phyloP scores from a whole-genome alignment of 1,140 invertebrate species.

The Brachionus angularis region DNA sequence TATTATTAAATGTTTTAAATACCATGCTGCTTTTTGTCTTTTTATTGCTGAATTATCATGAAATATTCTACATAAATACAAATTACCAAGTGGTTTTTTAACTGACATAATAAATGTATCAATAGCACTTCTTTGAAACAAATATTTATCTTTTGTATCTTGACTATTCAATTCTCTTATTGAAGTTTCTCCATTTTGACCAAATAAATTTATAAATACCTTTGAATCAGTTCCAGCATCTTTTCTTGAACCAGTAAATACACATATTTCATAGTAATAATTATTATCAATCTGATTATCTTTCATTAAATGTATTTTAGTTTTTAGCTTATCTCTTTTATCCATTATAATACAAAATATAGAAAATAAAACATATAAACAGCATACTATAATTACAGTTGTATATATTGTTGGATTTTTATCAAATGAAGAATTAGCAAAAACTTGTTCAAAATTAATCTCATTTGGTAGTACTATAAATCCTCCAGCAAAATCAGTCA shows the following conservation, averaged over 20 bases:
- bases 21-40: conserved; percentile 61
- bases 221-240: conserved; percentile 51
- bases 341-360: conserved; percentile 58
- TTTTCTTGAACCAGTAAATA: conserved; percentile 60
- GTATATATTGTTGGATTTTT: conserved; percentile 63
- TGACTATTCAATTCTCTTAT: conserved; percentile 30
- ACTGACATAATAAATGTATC: conserved; percentile 62
- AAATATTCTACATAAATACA: conserved; percentile 62
- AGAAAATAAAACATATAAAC: conserved; percentile 57
- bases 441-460: conserved; percentile 57
- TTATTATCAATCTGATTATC: conserved; percentile 60
- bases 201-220: conserved; percentile 43
- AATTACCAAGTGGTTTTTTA: conserved; percentile 59
- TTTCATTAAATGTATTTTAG: conserved; percentile 52
- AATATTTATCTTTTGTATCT: conserved; percentile 46
- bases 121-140: conserved; percentile 52
- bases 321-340: conserved; percentile 46
- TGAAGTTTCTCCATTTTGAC: conserved; percentile 9
- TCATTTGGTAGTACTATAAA: conserved; percentile 56
- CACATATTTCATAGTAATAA: conserved; percentile 62
- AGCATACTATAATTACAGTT: conserved; percentile 59
- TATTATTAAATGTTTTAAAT: conserved; percentile 59
- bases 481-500: conserved; percentile 57
- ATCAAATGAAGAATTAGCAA: conserved; percentile 59
- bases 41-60: conserved; percentile 62